Base-by-base conservation (phyloP, 1,140 invertebrate genomes). In the Brachionus calyciflorus region DNA sequence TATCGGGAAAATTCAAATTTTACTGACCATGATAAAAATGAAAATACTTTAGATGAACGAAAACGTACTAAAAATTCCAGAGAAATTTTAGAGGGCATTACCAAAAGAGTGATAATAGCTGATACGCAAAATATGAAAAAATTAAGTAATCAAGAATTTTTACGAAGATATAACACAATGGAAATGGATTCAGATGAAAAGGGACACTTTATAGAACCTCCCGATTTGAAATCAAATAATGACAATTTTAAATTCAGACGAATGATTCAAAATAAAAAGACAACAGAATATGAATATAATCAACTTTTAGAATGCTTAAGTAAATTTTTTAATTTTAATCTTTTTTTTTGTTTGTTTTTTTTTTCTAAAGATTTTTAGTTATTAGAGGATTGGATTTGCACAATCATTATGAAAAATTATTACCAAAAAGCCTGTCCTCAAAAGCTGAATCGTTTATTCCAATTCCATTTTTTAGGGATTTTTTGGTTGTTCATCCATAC, bases 341-440 rank as follows among this genome's bases (percentile, higher is more conserved):
- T 17, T 26, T 33, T 4, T 30, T 24, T 21, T 6, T 10, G 30
- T 70, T 49, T 41, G 14, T n/a, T n/a, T n/a, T n/a, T n/a, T n/a
- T n/a, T n/a, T 24, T 10, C 17, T 49, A 3, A 9, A 14, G 6
- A n/a, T 49, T 69, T 17, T 14, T 30, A 73, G 69, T 73, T 14
- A 73, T 73, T 14, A 49, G 69, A 51, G 69, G 69, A 5, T 46
- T 73, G 5, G 69, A 73, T 37, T 30, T 73, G n/a, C 69, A 73
- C 51, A 49, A 55, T 24, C 69, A 73, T 49, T 73, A 73, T 30
- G 69, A 73, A 33, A 73, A 51, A 55, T 14, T 73, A 17, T 41
- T 73, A 17, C 69, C 69, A 17, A 44, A 49, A 24, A 73, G 26
- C 51, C 21, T 41, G 17, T 44, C 30, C 26, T 9, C 17, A 21